Evolutionary conservation across 2,888 invertebrate species (phyloP).

Genomic region (Oithona nana): DNA sequence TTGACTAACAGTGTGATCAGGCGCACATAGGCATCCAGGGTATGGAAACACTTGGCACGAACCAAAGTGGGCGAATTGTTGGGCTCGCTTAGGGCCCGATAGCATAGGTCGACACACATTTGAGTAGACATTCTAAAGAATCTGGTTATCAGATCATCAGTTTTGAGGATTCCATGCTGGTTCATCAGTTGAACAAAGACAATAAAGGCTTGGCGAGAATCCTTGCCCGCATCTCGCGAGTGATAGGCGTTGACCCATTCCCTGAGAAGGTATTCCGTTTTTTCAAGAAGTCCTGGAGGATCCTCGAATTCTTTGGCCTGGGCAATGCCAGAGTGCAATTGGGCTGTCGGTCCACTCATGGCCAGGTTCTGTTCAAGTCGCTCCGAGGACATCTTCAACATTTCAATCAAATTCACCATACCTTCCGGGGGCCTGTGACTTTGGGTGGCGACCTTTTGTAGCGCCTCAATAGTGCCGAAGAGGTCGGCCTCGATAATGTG

Average conservation of each 20-base stretch:
- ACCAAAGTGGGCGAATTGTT: constrained; percentile 34
- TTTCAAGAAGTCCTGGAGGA: constrained; percentile 80
- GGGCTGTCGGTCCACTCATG: constrained; percentile 61
- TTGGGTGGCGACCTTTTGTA: constrained; percentile 17
- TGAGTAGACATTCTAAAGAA: constrained; percentile 93
- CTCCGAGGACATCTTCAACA: constrained; percentile 37
- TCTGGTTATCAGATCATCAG: constrained; percentile 80
- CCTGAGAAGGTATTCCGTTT: constrained; percentile 72
- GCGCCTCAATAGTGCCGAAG: constrained; percentile 61
- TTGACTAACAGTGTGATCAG: constrained; percentile 85
- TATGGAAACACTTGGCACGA: constrained; percentile 80
- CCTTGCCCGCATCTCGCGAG: constrained; percentile 50
- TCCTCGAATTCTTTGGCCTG: constrained; percentile 73
- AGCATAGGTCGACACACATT: constrained; percentile 85
- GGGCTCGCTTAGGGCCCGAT: constrained; percentile 57
- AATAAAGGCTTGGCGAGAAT: constrained; percentile 74
- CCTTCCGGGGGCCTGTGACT: constrained; percentile 24
- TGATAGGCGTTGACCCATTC: constrained; percentile 90
- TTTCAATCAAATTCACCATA: constrained; percentile 56
- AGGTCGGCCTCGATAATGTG: constrained; percentile 65
- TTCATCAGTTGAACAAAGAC: constrained; percentile 90
- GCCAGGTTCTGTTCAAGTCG: constrained; percentile 27
- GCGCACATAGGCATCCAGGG: constrained; percentile 83
- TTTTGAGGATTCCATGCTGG: constrained; percentile 80
- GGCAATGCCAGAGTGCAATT: constrained; percentile 78